Conservation (phyloP, 2,888 invertebrate genomes). For the Xestoiulus laeticollis region DNA sequence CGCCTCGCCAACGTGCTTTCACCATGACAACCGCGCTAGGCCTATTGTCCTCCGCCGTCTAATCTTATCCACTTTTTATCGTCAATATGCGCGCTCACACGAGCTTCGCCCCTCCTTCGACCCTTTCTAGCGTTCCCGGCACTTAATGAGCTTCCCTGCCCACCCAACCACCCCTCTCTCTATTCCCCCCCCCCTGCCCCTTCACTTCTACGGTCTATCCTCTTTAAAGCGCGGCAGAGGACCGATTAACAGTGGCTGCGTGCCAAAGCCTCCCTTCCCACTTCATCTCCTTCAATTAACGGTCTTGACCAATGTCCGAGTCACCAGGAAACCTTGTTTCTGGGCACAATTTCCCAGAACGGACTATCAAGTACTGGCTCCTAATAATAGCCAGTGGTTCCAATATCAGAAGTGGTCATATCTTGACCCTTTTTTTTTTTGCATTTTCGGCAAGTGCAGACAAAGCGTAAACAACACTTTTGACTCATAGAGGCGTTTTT, state of each 20-base stretch:
- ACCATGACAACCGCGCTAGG: conserved; percentile 37
- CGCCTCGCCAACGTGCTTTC: conserved; percentile 12
- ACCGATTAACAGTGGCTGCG: background rate
- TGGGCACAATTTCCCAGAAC: background rate
- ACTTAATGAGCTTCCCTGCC: conserved; percentile 19
- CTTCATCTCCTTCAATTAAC: conserved; percentile 37
- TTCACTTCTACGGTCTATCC: background rate
- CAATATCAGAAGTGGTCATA: no score
- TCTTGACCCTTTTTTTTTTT: background rate
- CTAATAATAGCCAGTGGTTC: no score
- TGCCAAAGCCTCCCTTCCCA: conserved; percentile 16
- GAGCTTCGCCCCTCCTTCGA: background rate
- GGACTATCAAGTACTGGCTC: no score
- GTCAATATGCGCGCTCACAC: conserved; percentile 37
- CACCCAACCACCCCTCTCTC: background rate
- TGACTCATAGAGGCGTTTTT: background rate
- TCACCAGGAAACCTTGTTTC: background rate
- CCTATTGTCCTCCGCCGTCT: conserved; percentile 17
- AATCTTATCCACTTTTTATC: conserved; percentile 37
- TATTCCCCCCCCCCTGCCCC: background rate
- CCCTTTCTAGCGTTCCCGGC: conserved; percentile 10
- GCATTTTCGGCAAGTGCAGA: background rate
- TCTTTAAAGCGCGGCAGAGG: background rate
- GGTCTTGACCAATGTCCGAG: conserved; percentile 21
- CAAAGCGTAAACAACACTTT: background rate